Base-by-base conservation (phyloP, 2,797 vertebrate genomes). In the Tenualosa ilisha region DNA sequence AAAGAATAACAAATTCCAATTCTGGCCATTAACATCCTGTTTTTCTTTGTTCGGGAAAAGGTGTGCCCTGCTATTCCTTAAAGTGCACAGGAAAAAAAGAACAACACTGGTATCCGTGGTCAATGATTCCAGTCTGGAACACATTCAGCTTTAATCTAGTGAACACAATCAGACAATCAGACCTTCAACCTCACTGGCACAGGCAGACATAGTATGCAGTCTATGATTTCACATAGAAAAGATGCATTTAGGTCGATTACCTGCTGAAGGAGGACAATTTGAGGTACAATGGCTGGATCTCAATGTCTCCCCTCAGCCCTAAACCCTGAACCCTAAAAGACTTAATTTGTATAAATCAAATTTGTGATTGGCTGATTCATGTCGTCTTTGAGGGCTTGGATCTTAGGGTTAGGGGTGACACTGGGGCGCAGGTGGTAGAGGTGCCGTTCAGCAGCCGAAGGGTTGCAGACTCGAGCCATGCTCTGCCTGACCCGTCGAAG, bases 1-100 rank as follows among this genome's bases (percentile, higher is more conserved):
- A 43, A 79, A 46, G 72, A 79, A 79, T 79, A 79, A 79, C 43
- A 43, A 43, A 79, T 79, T 3, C 40, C 72, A 17, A 51, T 79
- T 79, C 46, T 43, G 72, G 72, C 40, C 72, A 79, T 51, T 17
- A 37, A 43, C 72, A 46, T 79, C 72, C 72, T 79, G 72, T 79
- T 79, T 79, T 75, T 79, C 40, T 46, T 5, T 7, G 8, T 46
- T 75, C 37, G 72, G 72, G 72, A 79, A 79, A 79, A 79, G 72
- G 72, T 79, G 72, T 79, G 72, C 22, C 20, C 72, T 46, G 72
- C 17, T 40, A 79, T 79, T 79, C 72, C 72, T 79, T 79, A 5
- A 79, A 46, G 72, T 79, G 72, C 31, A 40, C 11, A 72, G 12
- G 8, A 31, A 72, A 37, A 31, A 31, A 37, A 37, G 37, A 15